phyloP scores from a whole-genome alignment of 2,888 invertebrate species.

The Mystacides longicornis region DNA sequence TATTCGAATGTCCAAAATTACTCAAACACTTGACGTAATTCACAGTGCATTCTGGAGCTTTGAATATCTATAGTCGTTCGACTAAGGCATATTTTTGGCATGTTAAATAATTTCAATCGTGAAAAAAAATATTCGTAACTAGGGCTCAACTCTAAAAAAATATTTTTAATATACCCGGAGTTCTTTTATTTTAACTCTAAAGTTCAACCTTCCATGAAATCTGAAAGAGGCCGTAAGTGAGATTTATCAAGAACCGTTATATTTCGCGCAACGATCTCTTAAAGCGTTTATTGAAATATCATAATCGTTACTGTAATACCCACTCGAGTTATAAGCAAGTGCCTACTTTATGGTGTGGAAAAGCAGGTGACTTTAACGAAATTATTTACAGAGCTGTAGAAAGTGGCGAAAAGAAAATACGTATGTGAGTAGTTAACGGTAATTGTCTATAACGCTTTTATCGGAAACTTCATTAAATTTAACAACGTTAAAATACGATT shows the following conservation, averaged over 20 bases:
- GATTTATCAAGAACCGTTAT: not conserved
- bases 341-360: not conserved
- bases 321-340: not conserved
- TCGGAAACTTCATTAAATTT: constrained; percentile 1
- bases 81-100: too few relatives aligned
- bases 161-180: too few relatives aligned
- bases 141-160: too few relatives aligned
- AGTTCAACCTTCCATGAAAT: not conserved
- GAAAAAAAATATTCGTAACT: too few relatives aligned
- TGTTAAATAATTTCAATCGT: too few relatives aligned
- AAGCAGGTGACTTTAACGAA: not conserved
- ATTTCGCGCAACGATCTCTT: not conserved
- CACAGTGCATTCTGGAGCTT: too few relatives aligned
- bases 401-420: too few relatives aligned
- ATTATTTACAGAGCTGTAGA: not conserved
- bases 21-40: too few relatives aligned
- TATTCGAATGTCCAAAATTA: too few relatives aligned
- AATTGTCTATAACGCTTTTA: not conserved
- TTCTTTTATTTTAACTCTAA: not conserved
- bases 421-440: too few relatives aligned
- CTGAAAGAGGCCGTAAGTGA: not conserved
- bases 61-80: too few relatives aligned
- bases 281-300: not conserved
- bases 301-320: not conserved
- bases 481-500: not conserved